Evolutionary conservation across 2,888 invertebrate species (phyloP), one percentile per base, ranked within the genome.

Genomic region (Trileptium ribeirensis): DNA sequence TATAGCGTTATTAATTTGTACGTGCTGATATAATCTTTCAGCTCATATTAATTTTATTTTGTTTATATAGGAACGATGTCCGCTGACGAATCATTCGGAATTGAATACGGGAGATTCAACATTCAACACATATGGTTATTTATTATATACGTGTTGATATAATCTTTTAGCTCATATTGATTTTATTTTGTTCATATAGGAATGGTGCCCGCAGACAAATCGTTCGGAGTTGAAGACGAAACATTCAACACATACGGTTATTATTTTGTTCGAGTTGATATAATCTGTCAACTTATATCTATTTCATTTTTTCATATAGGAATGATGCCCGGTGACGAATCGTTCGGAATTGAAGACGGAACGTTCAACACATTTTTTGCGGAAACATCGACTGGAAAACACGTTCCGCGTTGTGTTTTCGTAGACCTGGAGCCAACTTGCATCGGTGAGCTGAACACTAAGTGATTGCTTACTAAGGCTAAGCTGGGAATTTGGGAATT

Each of bases 391-490:
- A 94, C 95, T 67, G 97, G 97, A 88, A 97, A 97, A 89, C 96
- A 97, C 89, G 96, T 97, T 24, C 96, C 96, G 78, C 92, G 96
- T 86, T 95, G 94, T 67, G 95, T 97, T 82, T 96, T 96, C 87
- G 95, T 97, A 19, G 97, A 97, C 90, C 91, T 97, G 89, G 97
- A 97, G 90, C 97, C 97, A 83, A 96, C 96, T 84, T 96, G 97
- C 87, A 95, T 97, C 84, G 94, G 93, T 92, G 88, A 91, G 91
- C n/a, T n/a, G n/a, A n/a, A n/a, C n/a, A n/a, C n/a, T n/a, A n/a
- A n/a, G n/a, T n/a, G n/a, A n/a, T n/a, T n/a, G n/a, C n/a, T n/a
- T n/a, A n/a, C n/a, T n/a, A n/a, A n/a, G n/a, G n/a, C n/a, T n/a
- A n/a, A n/a, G n/a, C n/a, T n/a, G n/a, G n/a, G n/a, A n/a, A n/a